Evolutionary conservation across 2,113 vertebrate species (phyloP).

Genomic region (Notarius lentiginosus): DNA sequence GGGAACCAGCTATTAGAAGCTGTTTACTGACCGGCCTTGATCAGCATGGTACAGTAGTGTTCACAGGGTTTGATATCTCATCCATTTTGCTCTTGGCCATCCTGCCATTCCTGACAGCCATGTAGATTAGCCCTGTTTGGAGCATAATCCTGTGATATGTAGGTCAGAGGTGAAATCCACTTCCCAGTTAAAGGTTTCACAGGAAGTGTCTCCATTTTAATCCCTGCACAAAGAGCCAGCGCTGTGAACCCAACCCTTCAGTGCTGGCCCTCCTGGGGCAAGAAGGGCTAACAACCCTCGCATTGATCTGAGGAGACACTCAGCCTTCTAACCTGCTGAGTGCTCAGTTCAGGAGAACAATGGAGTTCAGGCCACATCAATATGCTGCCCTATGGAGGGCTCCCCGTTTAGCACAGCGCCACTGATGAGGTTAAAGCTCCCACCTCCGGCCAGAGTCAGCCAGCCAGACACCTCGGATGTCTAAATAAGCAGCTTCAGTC

Average conservation of each 20-base stretch:
- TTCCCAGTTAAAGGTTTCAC: conserved; percentile 13
- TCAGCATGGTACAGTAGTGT: background rate
- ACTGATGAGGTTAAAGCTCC: conserved; percentile 77
- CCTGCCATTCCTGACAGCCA: background rate
- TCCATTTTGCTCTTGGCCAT: background rate
- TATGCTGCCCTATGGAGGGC: conserved; percentile 74
- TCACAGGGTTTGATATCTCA: background rate
- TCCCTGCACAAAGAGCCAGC: conserved; percentile 29
- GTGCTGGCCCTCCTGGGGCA: conserved; percentile 44
- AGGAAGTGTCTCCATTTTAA: conserved; percentile 39
- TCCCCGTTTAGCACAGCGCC: conserved; percentile 72
- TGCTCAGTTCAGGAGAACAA: conserved; percentile 78
- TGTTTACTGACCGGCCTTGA: background rate
- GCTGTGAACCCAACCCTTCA: conserved; percentile 34
- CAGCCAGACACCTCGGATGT: conserved; percentile 16
- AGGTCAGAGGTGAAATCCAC: conserved; percentile 37
- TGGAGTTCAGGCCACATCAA: conserved; percentile 73
- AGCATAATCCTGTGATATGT: conserved; percentile 15
- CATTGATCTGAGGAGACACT: conserved; percentile 78
- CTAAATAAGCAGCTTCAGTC: conserved; percentile 24
- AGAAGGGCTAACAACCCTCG: conserved; percentile 67
- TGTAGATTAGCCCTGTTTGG: conserved; percentile 1
- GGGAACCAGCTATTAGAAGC: background rate
- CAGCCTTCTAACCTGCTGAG: conserved; percentile 78
- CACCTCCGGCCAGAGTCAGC: conserved; percentile 37